Base-by-base conservation (phyloP, 2,113 vertebrate genomes). In the Azemiops feae region DNA sequence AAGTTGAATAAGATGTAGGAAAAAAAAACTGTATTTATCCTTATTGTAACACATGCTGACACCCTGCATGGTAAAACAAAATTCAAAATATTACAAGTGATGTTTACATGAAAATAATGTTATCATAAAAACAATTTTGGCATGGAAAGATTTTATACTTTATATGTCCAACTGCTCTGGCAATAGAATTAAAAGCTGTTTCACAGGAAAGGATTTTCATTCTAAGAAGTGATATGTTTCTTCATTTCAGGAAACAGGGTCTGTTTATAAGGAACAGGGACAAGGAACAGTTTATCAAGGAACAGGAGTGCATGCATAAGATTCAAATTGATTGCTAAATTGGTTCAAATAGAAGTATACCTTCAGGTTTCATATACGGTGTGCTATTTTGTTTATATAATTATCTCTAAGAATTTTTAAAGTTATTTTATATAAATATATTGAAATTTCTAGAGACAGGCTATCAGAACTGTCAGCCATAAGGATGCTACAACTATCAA, bases 1-100 rank as follows among this genome's bases (percentile, higher is more conserved):
- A 95, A 43, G 69, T 39, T 39, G 30, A 88, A 27, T 58, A 64
- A 58, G n/a, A 8, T 89, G 14, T 69, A 16, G 30, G 52, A 1
- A 2, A 16, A 69, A n/a, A 47, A 69, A 69, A 18, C 0, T 34
- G 30, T 34, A 93, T 94, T 96, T 89, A 94, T 94, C 60, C 81
- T 90, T 93, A 58, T 39, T 43, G 34, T 39, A 81, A 81, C 1
- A 90, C n/a, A 25, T 25, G 55, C 47, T 93, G 91, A 81, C 90
- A 95, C 50, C 45, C 25, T 74, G 64, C 54, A 91, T 91, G 53
- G 7, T 47, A 22, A 85, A 86, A 60, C 9, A 58, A 64, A 85
- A 85, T 25, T 43, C 53, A 60, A 64, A 34, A 88, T 16, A 7
- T 87, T 89, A 85, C 10, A 92, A 27, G 14, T 0, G 92, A 7